Conservation (phyloP, 2,888 invertebrate genomes). For the Polietes domitor region DNA sequence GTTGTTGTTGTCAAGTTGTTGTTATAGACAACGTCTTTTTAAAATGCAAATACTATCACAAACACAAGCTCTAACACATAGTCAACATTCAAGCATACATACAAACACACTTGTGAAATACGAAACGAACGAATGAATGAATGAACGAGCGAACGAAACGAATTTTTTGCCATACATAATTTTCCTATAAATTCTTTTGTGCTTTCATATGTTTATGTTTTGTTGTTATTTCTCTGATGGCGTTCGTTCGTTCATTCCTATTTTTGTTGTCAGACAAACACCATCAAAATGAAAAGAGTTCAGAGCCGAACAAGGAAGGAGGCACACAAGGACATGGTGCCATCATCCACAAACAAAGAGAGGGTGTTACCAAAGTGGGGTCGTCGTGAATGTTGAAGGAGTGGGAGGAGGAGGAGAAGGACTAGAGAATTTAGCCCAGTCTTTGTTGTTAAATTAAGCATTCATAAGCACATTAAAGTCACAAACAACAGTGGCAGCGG, state of each 20-base stretch:
- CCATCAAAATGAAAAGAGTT: constrained; percentile 22
- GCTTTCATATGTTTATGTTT: constrained; percentile 14
- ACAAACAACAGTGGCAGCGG: not conserved
- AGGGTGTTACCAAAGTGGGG: not conserved
- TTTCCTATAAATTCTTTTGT: constrained; percentile 37
- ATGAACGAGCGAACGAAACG: constrained; percentile 35
- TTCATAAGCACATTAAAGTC: constrained; percentile 21
- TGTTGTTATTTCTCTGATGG: constrained; percentile 2
- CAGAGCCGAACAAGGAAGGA: not conserved
- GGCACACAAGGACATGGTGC: not conserved
- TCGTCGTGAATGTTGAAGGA: too few species aligned
- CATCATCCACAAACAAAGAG: not conserved
- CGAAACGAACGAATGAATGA: not conserved
- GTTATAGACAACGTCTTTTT: constrained; percentile 27
- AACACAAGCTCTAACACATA: not conserved
- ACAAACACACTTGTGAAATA: not conserved
- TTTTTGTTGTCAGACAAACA: constrained; percentile 16
- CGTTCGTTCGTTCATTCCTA: not conserved
- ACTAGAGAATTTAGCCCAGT: not conserved
- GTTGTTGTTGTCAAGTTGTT: not conserved
- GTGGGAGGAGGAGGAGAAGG: not conserved
- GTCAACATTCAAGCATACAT: not conserved
- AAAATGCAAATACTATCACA: constrained; percentile 23
- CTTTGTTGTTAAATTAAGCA: not conserved
- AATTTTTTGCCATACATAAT: constrained; percentile 38